Evolutionary conservation across 1,140 invertebrate genomes (phyloP).

Genomic region (Batillaria attramentaria): DNA sequence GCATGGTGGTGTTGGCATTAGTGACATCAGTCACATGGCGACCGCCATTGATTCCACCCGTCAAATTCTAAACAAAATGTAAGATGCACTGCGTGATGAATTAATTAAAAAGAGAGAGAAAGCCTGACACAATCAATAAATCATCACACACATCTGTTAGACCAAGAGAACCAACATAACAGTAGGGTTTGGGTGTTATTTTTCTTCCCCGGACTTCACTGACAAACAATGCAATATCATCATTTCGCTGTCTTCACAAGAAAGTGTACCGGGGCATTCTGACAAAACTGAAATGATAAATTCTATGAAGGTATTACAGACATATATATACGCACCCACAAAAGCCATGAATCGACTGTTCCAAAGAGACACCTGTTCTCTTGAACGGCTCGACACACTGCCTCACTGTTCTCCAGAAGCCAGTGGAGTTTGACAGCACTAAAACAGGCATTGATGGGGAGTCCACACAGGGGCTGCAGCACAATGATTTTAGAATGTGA

Average conservation of each 20-base stretch:
- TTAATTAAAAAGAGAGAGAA: too few relatives aligned
- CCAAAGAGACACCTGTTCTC: conserved; percentile 89
- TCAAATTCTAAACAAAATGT: conserved; percentile 84
- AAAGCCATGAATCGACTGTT: conserved; percentile 95
- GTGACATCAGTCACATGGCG: conserved; percentile 96
- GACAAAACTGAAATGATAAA: too few relatives aligned
- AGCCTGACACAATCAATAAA: too few relatives aligned
- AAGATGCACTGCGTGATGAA: not conserved
- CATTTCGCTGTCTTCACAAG: too few relatives aligned
- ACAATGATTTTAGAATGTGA: too few relatives aligned
- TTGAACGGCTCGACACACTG: conserved; percentile 83
- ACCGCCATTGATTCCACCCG: conserved; percentile 85
- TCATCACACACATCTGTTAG: too few relatives aligned
- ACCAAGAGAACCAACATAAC: too few relatives aligned
- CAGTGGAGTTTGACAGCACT: conserved; percentile 91
- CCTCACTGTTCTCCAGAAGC: conserved; percentile 91
- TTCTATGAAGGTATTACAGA: not conserved
- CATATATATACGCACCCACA: conserved; percentile 95
- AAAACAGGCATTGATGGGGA: conserved; percentile 97
- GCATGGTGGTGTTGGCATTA: conserved; percentile 95
- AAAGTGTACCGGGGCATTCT: too few relatives aligned
- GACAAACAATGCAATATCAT: too few relatives aligned
- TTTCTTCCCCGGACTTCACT: too few relatives aligned
- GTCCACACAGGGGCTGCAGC: conserved; percentile 77
- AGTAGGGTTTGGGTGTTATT: too few relatives aligned